A percentile compares a stretch with the other conserved stretches of the same genome.
These are phyloP conservation scores for Drosophila sordidula DNA, from an alignment of 2,888 invertebrate genomes.

Conservation along the genomic window DNA sequence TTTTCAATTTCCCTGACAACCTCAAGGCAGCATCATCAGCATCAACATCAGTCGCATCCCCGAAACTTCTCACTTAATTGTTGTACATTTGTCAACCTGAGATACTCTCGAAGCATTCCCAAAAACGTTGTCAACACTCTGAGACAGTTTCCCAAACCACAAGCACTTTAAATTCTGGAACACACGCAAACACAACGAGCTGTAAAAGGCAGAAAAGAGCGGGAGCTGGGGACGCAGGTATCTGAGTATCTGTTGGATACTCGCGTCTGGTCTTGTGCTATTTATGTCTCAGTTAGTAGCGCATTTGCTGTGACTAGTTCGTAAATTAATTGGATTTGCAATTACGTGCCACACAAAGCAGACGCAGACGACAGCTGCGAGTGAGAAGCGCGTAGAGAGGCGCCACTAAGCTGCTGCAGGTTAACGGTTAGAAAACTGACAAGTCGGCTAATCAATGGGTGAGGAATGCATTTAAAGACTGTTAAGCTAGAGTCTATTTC, in stretches of 20 bases:
- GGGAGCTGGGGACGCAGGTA: neutral
- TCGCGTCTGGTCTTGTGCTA: conserved; percentile 64
- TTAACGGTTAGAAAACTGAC: conserved; percentile 13
- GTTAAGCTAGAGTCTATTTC: neutral
- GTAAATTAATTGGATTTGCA: conserved; percentile 82
- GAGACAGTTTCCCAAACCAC: conserved; percentile 16
- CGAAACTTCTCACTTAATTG: conserved; percentile 72
- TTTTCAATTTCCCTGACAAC: conserved; percentile 68
- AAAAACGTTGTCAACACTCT: conserved; percentile 31
- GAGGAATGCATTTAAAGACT: neutral
- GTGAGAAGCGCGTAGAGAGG: conserved; percentile 41
- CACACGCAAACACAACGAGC: conserved; percentile 36
- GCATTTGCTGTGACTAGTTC: conserved; percentile 75
- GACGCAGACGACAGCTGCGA: conserved; percentile 20
- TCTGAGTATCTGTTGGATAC: conserved; percentile 37
- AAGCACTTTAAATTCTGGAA: conserved; percentile 57
- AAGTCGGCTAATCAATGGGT: conserved; percentile 17
- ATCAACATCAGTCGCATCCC: conserved; percentile 35
- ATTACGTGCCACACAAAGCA: conserved; percentile 62
- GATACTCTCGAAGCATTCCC: conserved; percentile 32
- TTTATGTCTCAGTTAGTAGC: conserved; percentile 78
- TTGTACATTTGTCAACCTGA: conserved; percentile 72
- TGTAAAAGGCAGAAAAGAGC: conserved; percentile 27
- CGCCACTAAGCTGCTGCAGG: conserved; percentile 38
- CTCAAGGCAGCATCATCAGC: conserved; percentile 29